A percentile compares a stretch with the other conserved stretches of the same genome.
Conservation (phyloP, 2,113 vertebrate genomes). For the Otocyon megalotis region DNA sequence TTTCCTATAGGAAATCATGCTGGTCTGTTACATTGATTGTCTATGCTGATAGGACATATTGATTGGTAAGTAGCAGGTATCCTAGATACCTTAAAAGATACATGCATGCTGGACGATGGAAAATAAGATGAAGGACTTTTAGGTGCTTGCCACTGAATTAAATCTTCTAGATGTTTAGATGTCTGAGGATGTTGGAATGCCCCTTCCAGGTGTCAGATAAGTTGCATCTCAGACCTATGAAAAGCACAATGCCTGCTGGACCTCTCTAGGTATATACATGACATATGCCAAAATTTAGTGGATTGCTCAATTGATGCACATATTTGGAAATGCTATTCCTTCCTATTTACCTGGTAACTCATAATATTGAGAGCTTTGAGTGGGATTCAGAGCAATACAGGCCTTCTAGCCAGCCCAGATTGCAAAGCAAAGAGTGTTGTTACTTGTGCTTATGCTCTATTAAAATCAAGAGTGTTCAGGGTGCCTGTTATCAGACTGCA, state of each 20-base stretch:
- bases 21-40: neutral
- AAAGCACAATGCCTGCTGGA: neutral
- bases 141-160: neutral
- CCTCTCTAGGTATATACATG: neutral
- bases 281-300: neutral
- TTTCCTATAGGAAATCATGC: constrained; percentile 37
- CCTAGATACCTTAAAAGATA: neutral
- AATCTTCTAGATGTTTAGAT: neutral
- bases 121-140: neutral
- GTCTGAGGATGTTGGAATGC: neutral
- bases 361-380: neutral
- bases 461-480: neutral
- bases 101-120: neutral
- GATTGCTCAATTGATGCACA: neutral
- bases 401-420: neutral
- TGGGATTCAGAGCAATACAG: neutral
- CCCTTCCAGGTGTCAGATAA: neutral
- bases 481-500: neutral
- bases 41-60: neutral
- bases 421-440: neutral
- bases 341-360: neutral
- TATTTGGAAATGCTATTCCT: neutral
- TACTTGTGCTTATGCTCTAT: neutral
- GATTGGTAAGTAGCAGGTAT: neutral
- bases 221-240: neutral